Evolutionary conservation across 1,140 invertebrate genomes (phyloP), one percentile per base, ranked within the genome.

Genomic region (Gryllus bimaculatus): DNA sequence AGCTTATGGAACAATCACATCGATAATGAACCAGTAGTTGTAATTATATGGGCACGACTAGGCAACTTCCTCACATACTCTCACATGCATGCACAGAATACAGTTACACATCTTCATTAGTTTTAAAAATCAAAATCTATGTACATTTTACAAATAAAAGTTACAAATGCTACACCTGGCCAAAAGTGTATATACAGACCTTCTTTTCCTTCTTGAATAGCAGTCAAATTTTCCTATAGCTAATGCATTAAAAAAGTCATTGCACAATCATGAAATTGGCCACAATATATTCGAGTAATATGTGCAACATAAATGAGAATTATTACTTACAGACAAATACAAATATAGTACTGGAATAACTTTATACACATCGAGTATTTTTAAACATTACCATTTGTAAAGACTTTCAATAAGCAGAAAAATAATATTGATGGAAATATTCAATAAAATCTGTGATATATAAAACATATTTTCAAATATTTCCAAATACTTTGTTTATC

Each of bases 121-220:
- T 66, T 66, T 66, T 66, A 66, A 66, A 66, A 66, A 66, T 66
- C 54, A 66, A 66, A 66, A 66, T 66, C 54, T 66, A 66, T 66
- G 54, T 66, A 66, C 54, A 66, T 66, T 66, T 66, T 66, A 66
- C 54, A 66, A 66, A 66, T 66, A 66, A 66, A 66, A 10, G 18
- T 66, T 66, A 66, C 54, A 66, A 66, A 66, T 18, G 18, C 54
- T 66, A 66, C 54, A 66, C 54, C 18, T 66, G 54, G 54, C 54
- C 54, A 66, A 66, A 66, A 66, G 54, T 66, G 54, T 66, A 66
- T 66, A 66, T 66, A 66, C 54, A 66, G 54, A 66, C 54, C 54
- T 66, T 18, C 18, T 18, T 18, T 66, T 66, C 54, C 10, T 66
- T 66, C 54, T 66, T 66, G 10, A 66, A 66, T 66, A 66, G 54